These are phyloP conservation scores for Eupeodes luniger DNA, from an alignment of 2,888 invertebrate genomes.

Conservation along the genomic window DNA sequence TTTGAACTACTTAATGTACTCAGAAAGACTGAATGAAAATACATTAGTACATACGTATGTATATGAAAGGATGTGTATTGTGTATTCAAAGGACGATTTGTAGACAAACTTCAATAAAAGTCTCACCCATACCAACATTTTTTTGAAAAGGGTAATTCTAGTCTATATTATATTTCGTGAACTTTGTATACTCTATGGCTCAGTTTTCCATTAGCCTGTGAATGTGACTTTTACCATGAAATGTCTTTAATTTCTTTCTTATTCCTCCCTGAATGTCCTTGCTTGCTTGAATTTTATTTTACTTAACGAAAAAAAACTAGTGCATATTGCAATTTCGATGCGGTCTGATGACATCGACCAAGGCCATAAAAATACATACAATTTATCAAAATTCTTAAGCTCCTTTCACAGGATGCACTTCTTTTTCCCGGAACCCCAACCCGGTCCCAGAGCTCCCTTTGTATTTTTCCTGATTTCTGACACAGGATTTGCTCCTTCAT, in stretches of 20 bases:
- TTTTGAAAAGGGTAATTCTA: too few species aligned
- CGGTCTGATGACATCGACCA: constrained; percentile 67
- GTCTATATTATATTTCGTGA: too few species aligned
- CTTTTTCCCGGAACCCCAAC: neutral
- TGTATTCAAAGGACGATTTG: constrained; percentile 7
- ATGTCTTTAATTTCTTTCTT: neutral
- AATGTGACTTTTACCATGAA: constrained; percentile 7
- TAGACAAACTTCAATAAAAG: neutral
- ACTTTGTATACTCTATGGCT: too few species aligned
- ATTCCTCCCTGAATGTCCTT: neutral
- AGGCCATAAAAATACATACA: constrained; percentile 56
- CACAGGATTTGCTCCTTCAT: neutral
- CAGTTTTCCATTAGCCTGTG: too few species aligned
- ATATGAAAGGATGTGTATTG: neutral
- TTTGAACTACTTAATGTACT: constrained; percentile 32
- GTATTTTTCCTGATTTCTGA: constrained; percentile 17
- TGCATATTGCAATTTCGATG: constrained; percentile 73
- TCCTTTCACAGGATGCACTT: constrained; percentile 39
- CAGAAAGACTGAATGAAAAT: neutral
- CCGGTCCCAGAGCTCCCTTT: neutral
- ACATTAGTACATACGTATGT: too few species aligned
- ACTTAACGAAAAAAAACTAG: constrained; percentile 37
- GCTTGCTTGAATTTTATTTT: constrained; percentile 26
- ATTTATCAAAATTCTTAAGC: constrained; percentile 68
- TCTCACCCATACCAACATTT: too few species aligned